Percentiles rank a stretch among this genome's conserved stretches.
These are phyloP conservation scores for Monochamus alternatus DNA, from an alignment of 2,888 invertebrate genomes.

Conservation along the genomic window DNA sequence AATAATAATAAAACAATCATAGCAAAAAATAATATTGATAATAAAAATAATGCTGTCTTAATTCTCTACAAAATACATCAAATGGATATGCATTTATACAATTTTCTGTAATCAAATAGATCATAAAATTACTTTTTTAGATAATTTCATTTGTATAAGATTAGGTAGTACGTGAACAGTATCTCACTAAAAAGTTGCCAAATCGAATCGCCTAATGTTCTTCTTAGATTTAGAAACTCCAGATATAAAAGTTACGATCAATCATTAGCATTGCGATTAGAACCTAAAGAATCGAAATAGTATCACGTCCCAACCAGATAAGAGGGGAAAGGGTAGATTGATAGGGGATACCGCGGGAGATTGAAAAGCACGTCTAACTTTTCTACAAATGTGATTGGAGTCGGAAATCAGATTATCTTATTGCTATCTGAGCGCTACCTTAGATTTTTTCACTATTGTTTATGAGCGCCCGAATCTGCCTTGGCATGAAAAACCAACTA, in stretches of 20 bases:
- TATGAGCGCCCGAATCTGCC: not conserved
- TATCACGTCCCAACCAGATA: slow-evolving; percentile 17
- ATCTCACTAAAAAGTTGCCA: too few species aligned
- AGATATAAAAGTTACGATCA: not conserved
- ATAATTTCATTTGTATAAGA: too few species aligned
- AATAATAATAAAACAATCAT: too few species aligned
- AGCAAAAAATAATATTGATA: too few species aligned
- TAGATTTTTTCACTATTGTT: slow-evolving; percentile 13
- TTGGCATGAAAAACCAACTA: too few species aligned
- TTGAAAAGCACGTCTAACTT: slow-evolving; percentile 51
- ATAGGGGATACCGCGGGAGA: slow-evolving; percentile 24
- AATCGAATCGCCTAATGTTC: too few species aligned
- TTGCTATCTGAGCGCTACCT: slow-evolving; percentile 43
- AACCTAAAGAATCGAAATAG: slow-evolving; percentile 4
- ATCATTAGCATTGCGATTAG: not conserved
- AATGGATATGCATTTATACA: too few species aligned
- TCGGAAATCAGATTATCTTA: slow-evolving; percentile 57
- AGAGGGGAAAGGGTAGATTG: slow-evolving; percentile 23
- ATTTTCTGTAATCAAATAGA: too few species aligned
- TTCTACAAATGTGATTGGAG: slow-evolving; percentile 54
- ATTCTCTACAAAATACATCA: too few species aligned
- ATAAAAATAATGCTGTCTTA: too few species aligned
- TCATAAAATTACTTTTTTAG: too few species aligned
- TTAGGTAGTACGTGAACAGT: too few species aligned
- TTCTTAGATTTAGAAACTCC: not conserved